Conservation (phyloP, 2,797 vertebrate genomes). For the Euphonia xanthogaster region DNA sequence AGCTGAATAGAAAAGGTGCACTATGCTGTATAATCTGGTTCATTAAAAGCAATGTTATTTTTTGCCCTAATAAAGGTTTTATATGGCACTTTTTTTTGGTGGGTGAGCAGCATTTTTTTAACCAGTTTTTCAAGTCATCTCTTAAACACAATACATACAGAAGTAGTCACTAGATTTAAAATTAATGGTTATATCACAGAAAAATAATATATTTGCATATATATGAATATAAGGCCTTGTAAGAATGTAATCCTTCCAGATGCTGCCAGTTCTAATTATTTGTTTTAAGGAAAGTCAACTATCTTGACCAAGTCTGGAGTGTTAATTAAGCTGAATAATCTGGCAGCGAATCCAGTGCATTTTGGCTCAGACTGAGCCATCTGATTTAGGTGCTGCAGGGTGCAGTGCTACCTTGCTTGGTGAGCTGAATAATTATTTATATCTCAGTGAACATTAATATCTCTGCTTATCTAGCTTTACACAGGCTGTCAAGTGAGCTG, state of each 20-base stretch:
- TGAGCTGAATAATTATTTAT: conserved; percentile 69
- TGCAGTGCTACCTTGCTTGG: conserved; percentile 59
- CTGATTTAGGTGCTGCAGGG: conserved; percentile 49
- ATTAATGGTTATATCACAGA: background rate
- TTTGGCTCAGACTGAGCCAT: conserved; percentile 40
- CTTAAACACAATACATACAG: background rate
- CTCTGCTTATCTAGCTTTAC: conserved; percentile 66
- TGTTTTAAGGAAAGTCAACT: conserved; percentile 37
- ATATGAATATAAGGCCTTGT: background rate
- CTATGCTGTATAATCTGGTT: background rate
- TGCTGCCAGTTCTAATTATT: background rate
- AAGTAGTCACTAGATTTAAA: background rate
- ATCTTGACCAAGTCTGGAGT: background rate
- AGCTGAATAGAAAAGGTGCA: background rate
- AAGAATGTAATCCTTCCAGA: background rate
- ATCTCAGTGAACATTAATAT: conserved; percentile 48
- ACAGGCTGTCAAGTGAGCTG: conserved; percentile 40
- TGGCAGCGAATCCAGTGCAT: conserved; percentile 42
- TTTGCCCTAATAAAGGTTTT: background rate
- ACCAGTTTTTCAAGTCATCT: background rate
- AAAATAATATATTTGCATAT: background rate
- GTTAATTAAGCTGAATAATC: conserved; percentile 60
- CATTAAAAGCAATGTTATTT: background rate
- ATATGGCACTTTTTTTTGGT: background rate
- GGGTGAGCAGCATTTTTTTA: background rate